Evolutionary conservation across 2,113 vertebrate genomes (phyloP).

Genomic region (Trogon surrucura): DNA sequence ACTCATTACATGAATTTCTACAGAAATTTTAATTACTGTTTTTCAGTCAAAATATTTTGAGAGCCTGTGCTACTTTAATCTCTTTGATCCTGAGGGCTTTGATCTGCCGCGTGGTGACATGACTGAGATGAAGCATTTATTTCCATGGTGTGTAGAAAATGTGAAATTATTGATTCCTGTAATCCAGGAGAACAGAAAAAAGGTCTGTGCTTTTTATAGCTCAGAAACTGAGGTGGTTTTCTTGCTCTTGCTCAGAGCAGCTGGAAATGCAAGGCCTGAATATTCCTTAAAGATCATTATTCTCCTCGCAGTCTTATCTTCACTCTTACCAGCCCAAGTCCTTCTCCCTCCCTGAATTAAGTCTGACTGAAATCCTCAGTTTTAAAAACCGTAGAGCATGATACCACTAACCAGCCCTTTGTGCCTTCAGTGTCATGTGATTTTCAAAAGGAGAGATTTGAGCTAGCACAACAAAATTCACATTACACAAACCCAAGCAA

Average conservation of each 20-base stretch:
- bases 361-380: neutral
- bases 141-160: neutral
- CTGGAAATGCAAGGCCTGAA: neutral
- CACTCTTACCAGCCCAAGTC: neutral
- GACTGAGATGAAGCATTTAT: constrained; percentile 20
- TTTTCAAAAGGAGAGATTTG: neutral
- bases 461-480: neutral
- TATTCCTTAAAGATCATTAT: neutral
- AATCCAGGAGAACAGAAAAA: constrained; percentile 28
- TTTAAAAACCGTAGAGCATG: neutral
- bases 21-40: neutral
- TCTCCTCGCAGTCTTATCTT: neutral
- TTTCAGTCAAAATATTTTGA: neutral
- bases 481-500: neutral
- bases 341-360: neutral
- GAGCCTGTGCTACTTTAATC: neutral
- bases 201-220: constrained; percentile 16
- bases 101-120: neutral
- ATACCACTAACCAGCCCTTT: neutral
- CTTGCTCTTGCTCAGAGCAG: neutral
- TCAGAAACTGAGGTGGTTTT: neutral
- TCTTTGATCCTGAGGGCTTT: constrained; percentile 34
- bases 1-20: neutral
- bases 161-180: constrained; percentile 41
- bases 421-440: neutral